Conservation (phyloP, 2,113 vertebrate species). For the Datnioides undecimradiatus region DNA sequence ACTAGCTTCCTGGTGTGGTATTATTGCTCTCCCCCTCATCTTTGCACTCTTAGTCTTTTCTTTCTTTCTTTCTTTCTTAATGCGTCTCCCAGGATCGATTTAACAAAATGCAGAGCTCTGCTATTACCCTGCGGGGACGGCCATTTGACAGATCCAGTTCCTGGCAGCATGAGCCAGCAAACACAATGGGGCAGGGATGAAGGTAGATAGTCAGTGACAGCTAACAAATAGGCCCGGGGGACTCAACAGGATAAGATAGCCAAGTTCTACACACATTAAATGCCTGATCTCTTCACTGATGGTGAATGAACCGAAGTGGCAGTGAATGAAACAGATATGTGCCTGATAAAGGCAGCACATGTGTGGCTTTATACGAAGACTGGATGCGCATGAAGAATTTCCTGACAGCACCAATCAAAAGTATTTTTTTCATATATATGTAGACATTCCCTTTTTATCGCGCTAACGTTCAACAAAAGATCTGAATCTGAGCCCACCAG, state of each 20-base stretch:
- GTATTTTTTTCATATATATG: background rate
- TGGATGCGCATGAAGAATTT: background rate
- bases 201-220: conserved; percentile 78
- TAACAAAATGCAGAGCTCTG: conserved; percentile 72
- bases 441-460: background rate
- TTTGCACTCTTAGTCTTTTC: conserved; percentile 37
- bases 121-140: conserved; percentile 72
- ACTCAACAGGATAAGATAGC: conserved; percentile 61
- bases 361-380: conserved; percentile 22
- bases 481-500: conserved; percentile 4
- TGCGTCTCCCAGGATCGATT: conserved; percentile 71
- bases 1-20: conserved; percentile 49
- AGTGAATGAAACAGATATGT: conserved; percentile 56
- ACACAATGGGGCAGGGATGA: conserved; percentile 67
- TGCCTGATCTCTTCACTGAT: conserved; percentile 65
- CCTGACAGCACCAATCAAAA: conserved; percentile 11
- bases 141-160: conserved; percentile 73
- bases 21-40: conserved; percentile 46
- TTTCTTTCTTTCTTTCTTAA: conserved; percentile 59
- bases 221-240: conserved; percentile 75
- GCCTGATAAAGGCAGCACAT: conserved; percentile 31
- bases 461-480: conserved; percentile 12
- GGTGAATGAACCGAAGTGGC: conserved; percentile 41
- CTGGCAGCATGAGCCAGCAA: conserved; percentile 63
- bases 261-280: conserved; percentile 65